A percentile compares a stretch with the other conserved stretches of the same genome.
phyloP scores from a whole-genome alignment of 2,888 invertebrate species.

The Phania funesta region DNA sequence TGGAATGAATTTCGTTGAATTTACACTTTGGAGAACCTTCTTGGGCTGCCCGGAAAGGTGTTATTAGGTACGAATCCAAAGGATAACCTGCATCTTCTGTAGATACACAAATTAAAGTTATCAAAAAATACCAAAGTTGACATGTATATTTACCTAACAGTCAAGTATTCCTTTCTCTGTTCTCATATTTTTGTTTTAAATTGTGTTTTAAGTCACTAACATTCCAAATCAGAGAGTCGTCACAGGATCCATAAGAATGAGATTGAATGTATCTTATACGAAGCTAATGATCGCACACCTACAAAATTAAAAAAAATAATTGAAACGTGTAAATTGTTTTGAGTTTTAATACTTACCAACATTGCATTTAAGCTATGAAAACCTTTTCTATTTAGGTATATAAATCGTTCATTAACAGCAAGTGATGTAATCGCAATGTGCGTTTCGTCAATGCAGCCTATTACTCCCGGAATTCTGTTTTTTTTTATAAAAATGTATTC shows the following conservation, averaged over 20 bases:
- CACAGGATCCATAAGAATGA: not conserved
- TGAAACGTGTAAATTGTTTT: not conserved
- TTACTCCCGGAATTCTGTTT: not conserved
- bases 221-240: not conserved
- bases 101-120: not conserved
- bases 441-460: not conserved
- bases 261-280: not conserved
- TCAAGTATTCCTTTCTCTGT: no score
- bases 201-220: not conserved
- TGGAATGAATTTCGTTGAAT: slow-evolving; percentile 1
- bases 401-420: not conserved
- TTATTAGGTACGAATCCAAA: slow-evolving; percentile 2
- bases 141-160: slow-evolving; percentile 6
- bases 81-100: not conserved
- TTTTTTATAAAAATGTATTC: not conserved
- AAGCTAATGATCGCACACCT: slow-evolving; percentile 8
- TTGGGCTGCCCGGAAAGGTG: slow-evolving; percentile 6
- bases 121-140: not conserved
- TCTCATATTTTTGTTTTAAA: slow-evolving; percentile 12
- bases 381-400: not conserved
- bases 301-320: not conserved
- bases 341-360: not conserved
- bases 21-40: not conserved
- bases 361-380: not conserved
- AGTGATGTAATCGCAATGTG: not conserved